Evolutionary conservation across 2,113 vertebrate species (phyloP).

Genomic region (Chrysemys picta): DNA sequence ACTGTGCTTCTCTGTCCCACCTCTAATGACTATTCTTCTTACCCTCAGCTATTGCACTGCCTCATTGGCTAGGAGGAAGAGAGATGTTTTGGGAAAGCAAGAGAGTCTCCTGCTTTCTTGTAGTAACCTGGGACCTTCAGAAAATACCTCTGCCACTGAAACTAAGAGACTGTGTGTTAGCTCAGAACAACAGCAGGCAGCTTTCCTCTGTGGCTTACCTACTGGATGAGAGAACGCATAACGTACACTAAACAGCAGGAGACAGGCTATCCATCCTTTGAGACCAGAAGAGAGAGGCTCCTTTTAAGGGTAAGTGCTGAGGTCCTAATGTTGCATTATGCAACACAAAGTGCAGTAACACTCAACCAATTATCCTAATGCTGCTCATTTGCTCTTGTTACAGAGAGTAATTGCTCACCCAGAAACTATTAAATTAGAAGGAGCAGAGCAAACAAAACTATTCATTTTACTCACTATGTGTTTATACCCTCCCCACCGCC

Average conservation of each 20-base stretch:
- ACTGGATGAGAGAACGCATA: neutral
- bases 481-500: slow-evolving; percentile 45
- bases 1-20: no score
- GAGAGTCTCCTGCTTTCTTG: neutral
- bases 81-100: no score
- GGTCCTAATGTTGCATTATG: slow-evolving; percentile 10
- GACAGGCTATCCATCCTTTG: neutral
- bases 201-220: neutral
- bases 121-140: neutral
- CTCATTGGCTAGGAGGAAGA: neutral
- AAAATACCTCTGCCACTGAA: neutral
- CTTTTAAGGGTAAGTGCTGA: neutral
- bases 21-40: neutral
- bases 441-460: slow-evolving; percentile 69
- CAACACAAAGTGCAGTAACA: slow-evolving; percentile 11
- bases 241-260: accelerated
- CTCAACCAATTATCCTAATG: slow-evolving; percentile 56
- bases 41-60: neutral
- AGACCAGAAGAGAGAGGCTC: neutral
- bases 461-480: slow-evolving; percentile 57
- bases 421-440: slow-evolving; percentile 68
- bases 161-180: no score
- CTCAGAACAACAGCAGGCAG: neutral
- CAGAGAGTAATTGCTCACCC: slow-evolving; percentile 66
- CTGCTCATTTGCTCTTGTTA: slow-evolving; percentile 56